These are phyloP conservation scores for Drosophila sp. DNA, from an alignment of 1,140 invertebrate species.

Conservation along the genomic window DNA sequence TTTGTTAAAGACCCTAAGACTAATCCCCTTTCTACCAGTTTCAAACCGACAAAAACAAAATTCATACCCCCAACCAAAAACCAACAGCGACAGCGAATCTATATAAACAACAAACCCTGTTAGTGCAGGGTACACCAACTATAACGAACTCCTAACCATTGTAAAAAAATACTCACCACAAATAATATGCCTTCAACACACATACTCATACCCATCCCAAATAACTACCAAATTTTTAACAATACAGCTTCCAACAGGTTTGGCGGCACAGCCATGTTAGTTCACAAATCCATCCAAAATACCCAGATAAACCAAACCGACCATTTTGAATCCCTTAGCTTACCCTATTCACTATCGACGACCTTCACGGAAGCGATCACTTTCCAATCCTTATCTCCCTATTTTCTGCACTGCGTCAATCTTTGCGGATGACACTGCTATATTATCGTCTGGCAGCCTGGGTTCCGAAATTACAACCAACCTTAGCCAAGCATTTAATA, in stretches of 20 bases:
- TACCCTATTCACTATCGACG: neutral
- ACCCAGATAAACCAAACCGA: neutral
- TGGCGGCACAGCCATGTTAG: neutral
- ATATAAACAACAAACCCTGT: neutral
- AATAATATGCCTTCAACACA: too few relatives aligned
- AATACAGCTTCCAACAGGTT: neutral
- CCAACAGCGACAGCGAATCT: neutral
- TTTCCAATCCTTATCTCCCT: neutral
- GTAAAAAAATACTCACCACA: neutral
- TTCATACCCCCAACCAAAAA: neutral
- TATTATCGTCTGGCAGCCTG: too few relatives aligned
- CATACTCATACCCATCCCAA: too few relatives aligned
- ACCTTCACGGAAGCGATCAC: neutral
- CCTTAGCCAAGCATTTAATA: too few relatives aligned
- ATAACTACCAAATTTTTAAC: too few relatives aligned
- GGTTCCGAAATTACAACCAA: neutral
- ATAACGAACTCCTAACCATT: neutral
- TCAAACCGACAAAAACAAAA: constrained; percentile 6
- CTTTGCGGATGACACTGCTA: neutral
- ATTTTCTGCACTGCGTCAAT: neutral
- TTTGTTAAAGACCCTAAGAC: too few relatives aligned
- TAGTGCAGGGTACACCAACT: constrained; percentile 1
- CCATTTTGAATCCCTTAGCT: neutral
- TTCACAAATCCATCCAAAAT: constrained; percentile 1
- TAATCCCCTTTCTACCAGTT: too few relatives aligned